Percentiles rank a stretch among this genome's conserved stretches.
phyloP scores from a whole-genome alignment of 2,888 invertebrate species.

The Epirrhoe tristata region DNA sequence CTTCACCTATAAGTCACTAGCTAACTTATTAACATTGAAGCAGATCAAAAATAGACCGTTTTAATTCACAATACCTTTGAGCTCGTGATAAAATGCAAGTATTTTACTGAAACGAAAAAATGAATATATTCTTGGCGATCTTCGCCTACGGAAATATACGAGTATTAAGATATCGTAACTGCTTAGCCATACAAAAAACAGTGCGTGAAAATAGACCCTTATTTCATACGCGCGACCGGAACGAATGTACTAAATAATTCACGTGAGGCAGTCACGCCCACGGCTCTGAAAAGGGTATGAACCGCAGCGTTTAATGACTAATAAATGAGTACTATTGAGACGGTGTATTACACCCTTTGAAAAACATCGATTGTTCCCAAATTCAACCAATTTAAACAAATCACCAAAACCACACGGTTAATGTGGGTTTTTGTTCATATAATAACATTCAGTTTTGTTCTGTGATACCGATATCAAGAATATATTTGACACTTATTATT shows the following conservation, averaged over 20 bases:
- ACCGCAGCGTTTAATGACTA: slow-evolving; percentile 58
- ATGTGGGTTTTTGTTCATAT: neutral
- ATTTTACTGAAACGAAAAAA: neutral
- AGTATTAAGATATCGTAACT: neutral
- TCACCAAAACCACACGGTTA: neutral
- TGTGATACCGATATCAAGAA: too few species aligned
- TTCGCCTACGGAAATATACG: neutral
- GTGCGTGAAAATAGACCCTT: slow-evolving; percentile 38
- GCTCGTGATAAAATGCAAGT: too few species aligned
- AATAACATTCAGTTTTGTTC: too few species aligned
- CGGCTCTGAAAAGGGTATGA: slow-evolving; percentile 70
- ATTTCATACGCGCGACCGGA: slow-evolving; percentile 56
- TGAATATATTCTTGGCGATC: neutral
- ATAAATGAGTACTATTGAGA: slow-evolving; percentile 43
- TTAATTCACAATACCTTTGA: too few species aligned
- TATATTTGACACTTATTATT: too few species aligned
- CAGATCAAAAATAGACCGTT: too few species aligned
- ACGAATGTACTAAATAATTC: slow-evolving; percentile 72
- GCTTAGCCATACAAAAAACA: slow-evolving; percentile 1
- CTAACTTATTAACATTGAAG: too few species aligned
- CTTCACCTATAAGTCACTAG: too few species aligned
- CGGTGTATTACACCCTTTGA: slow-evolving; percentile 44
- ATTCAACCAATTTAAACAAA: neutral
- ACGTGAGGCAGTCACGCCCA: slow-evolving; percentile 63
- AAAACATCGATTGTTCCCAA: slow-evolving; percentile 36